Evolutionary conservation across 2,888 invertebrate species (phyloP), one percentile per base, ranked within the genome.

Genomic region (Pimpla rufipes): DNA sequence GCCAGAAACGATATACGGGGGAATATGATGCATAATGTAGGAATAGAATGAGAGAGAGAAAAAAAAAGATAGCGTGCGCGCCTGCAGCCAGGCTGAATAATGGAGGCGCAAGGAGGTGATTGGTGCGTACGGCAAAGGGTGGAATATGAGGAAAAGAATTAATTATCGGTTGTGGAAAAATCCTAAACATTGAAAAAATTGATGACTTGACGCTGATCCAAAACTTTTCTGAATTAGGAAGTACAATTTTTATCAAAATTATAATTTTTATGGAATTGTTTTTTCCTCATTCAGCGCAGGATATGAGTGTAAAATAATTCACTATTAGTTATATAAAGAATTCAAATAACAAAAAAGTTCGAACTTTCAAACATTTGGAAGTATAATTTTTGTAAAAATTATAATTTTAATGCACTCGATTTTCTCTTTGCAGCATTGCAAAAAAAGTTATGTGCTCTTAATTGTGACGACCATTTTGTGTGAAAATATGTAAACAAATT

Each of bases 61-160:
- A 71, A 75, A 16, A 62, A 62, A 77, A 71, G 37, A 66, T 81
- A 57, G 79, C 62, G 79, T 67, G 71, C 79, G 71, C 79, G 59
- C 50, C 7, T 29, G 29, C 67, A 59, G 37, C 71, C 59, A 45
- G 62, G 71, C 52, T 57, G 79, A 76, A 83, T 68, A 77, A 71
- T 83, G 66, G 71, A 73, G 37, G 35, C 77, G 76, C 73, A 40
- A 67, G 73, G 40, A 81, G 45, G 71, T 47, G 66, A 71, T 81
- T 81, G 76, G 70, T 76, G 66, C 75, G 70, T 78, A 70, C 21
- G 18, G 21, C 11, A 37, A 62, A 62, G 40, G 37, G 13, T 11
- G 18, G 52, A 3, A 45, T 11, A 64, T 52, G 40, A 47, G 47
- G 4, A 45, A 55, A 75, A 29, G 37, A 57, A 16, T 42, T 16